Conservation (phyloP, 1,140 invertebrate species). For the Zeugodacus cucurbitae region DNA sequence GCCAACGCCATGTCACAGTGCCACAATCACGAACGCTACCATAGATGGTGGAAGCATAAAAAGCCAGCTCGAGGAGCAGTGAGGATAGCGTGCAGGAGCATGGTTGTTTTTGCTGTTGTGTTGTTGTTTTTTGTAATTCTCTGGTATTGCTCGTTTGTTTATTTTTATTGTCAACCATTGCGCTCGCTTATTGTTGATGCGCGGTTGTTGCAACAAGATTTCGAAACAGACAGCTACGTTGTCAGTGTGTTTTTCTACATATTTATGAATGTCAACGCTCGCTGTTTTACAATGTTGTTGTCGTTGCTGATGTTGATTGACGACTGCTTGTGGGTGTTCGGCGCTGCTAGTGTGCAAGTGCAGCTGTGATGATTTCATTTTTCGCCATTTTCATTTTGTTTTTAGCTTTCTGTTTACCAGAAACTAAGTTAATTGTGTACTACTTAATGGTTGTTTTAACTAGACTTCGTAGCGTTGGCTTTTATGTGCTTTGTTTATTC, state of each 20-base stretch:
- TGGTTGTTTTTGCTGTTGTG: neutral
- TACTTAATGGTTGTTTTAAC: neutral
- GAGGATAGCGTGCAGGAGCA: neutral
- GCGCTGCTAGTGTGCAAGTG: neutral
- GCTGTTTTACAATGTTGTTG: conserved; percentile 4
- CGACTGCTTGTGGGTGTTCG: conserved; percentile 25
- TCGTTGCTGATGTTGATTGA: conserved; percentile 12
- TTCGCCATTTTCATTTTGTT: neutral
- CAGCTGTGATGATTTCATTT: conserved; percentile 1
- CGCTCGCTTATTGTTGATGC: neutral
- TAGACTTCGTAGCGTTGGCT: neutral
- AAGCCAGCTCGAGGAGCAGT: neutral
- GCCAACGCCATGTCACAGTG: neutral
- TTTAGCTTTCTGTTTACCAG: neutral
- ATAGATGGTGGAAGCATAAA: neutral
- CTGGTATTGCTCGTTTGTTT: neutral
- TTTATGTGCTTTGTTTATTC: neutral
- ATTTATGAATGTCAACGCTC: conserved; percentile 13
- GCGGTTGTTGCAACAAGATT: conserved; percentile 13
- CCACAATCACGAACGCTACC: neutral
- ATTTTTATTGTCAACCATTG: neutral
- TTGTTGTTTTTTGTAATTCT: neutral
- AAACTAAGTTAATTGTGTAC: neutral
- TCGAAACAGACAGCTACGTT: conserved; percentile 18
- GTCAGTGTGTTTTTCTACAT: neutral